Percentiles rank a stretch among this genome's conserved stretches.
phyloP scores from a whole-genome alignment of 2,888 invertebrate genomes.

The Nesidiocoris tenuis region DNA sequence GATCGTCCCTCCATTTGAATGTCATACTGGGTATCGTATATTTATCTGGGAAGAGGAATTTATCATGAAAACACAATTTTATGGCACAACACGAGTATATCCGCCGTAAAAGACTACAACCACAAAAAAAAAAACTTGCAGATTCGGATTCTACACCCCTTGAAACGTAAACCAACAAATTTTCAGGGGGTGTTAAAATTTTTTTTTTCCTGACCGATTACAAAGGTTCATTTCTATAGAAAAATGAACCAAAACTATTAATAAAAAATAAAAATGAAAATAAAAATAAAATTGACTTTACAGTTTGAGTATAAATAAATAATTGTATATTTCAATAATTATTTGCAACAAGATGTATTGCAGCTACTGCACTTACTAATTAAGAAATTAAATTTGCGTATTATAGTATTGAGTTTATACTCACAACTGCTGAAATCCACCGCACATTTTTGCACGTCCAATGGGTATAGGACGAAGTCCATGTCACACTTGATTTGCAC shows the following conservation, averaged over 20 bases:
- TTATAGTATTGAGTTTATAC: constrained; percentile 52
- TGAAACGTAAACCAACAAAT: too few species aligned
- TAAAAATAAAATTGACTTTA: too few species aligned
- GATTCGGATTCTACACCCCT: too few species aligned
- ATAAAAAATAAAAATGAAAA: too few species aligned
- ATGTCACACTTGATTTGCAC: constrained; percentile 67
- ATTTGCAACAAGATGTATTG: too few species aligned
- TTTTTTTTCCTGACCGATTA: too few species aligned
- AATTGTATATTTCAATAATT: too few species aligned
- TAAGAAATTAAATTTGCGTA: not conserved
- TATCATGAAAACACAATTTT: not conserved
- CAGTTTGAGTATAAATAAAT: too few species aligned
- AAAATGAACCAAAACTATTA: too few species aligned
- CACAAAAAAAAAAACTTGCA: too few species aligned
- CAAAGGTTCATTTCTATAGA: too few species aligned
- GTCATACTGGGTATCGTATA: constrained; percentile 63
- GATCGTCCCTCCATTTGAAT: constrained; percentile 64
- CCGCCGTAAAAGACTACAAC: not conserved
- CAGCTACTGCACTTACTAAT: not conserved
- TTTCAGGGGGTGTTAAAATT: too few species aligned
- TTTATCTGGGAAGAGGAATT: constrained; percentile 57
- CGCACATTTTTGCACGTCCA: constrained; percentile 65
- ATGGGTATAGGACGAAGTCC: constrained; percentile 65
- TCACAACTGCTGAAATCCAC: constrained; percentile 68
- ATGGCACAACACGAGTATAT: not conserved